Conservation (phyloP, 2,888 invertebrate genomes). For the Exephanes ischioxanthus region DNA sequence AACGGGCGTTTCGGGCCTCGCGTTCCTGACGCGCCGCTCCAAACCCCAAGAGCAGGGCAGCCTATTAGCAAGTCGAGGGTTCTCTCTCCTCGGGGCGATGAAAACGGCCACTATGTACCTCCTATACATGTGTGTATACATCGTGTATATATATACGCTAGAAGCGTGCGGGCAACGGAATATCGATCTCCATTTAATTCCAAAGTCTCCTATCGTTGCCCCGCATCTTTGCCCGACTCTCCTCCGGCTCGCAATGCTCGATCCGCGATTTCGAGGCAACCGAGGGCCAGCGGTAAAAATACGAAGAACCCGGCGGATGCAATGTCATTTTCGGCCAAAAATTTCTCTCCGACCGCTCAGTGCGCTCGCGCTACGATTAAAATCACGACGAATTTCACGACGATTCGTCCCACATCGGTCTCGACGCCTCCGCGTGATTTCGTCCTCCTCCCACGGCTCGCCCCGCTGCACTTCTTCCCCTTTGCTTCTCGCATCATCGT, state of each 20-base stretch:
- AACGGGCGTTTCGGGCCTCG: slow-evolving; percentile 26
- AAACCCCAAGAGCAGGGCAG: slow-evolving; percentile 37
- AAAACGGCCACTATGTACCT: slow-evolving; percentile 27
- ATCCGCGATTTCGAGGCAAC: background rate
- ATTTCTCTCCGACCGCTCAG: background rate
- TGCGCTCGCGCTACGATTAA: slow-evolving; percentile 15
- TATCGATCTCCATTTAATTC: slow-evolving; percentile 70
- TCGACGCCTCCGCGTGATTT: slow-evolving; percentile 63
- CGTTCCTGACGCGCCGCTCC: slow-evolving; percentile 54
- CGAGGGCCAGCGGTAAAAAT: background rate
- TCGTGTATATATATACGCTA: background rate
- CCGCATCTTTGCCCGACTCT: slow-evolving; percentile 54
- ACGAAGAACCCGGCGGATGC: background rate
- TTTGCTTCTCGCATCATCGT: slow-evolving; percentile 52
- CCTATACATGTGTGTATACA: background rate
- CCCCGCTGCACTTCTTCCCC: slow-evolving; percentile 44
- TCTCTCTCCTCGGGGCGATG: slow-evolving; percentile 48
- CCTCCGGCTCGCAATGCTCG: background rate
- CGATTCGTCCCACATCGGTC: slow-evolving; percentile 61
- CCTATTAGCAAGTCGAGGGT: slow-evolving; percentile 58
- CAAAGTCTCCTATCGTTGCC: slow-evolving; percentile 59
- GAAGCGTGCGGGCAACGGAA: slow-evolving; percentile 41
- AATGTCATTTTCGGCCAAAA: background rate
- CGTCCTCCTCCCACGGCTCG: slow-evolving; percentile 41
- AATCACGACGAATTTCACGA: slow-evolving; percentile 59